Base-by-base conservation (phyloP, 2,113 vertebrate species). In the Probosciger aterrimus region DNA sequence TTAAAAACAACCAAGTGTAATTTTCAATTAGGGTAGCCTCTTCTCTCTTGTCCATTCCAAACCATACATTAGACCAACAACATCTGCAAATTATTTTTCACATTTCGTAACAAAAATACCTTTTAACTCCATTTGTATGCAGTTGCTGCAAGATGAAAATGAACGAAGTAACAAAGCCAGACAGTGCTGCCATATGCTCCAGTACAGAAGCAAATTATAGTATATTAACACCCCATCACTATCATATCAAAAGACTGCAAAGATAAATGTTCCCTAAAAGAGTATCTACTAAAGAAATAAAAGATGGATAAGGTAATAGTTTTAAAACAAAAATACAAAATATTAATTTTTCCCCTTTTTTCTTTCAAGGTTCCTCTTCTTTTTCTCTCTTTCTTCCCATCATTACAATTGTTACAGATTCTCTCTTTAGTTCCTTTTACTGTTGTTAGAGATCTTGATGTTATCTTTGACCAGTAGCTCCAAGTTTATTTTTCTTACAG, bases 171-270 rank as follows among this genome's bases (percentile, higher is more conserved):
- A 85, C 79, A 86, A 95, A 96, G 68, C 28, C 80, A 94, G 84
- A 84, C 39, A 90, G 31, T 52, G n/a, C 37, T 74, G 80, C 94
- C 94, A 94, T 97, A 96, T 97, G 97, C 77, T 97, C 68, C 52
- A 92, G 80, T 67, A 74, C 9, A 91, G 90, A 79, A 94, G 63
- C 31, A 85, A 71, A 89, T 93, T 86, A 88, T 17, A 88, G 81
- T 88, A 85, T 55, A 76, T 94, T 95, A 96, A 93, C 70, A 90
- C 50, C 33, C 59, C 55, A 96, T 92, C 82, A 86, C 73, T 82
- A 83, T 39, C 33, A 43, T 25, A 62, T 67, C 81, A 90, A 93
- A 93, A 90, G 11, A 10, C 67, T 75, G 41, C 50, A 96, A 90
- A 95, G 82, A 92, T 59, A 88, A 90, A 94, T 71, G 47, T 80